Evolutionary conservation across 2,797 vertebrate genomes (phyloP).

Genomic region (Natrix natrix): DNA sequence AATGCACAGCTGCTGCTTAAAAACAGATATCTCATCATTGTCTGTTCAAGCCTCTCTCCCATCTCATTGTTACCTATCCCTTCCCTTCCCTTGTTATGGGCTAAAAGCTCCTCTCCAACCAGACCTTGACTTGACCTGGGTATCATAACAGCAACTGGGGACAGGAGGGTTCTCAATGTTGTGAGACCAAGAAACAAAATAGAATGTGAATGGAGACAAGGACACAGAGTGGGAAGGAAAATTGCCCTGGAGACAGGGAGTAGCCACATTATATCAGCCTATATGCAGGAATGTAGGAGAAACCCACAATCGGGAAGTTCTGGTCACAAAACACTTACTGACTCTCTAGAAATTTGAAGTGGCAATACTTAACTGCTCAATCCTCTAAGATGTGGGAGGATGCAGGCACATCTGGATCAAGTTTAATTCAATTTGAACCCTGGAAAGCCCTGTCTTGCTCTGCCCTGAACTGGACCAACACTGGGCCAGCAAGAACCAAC

Average conservation of each 20-base stretch:
- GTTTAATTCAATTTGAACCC: not conserved
- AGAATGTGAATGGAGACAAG: not conserved
- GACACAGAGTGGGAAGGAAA: not conserved
- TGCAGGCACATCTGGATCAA: not conserved
- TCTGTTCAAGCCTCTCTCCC: conserved; percentile 82
- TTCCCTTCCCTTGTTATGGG: conserved; percentile 60
- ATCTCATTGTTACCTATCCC: conserved; percentile 79
- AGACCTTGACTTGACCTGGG: not conserved
- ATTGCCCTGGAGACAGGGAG: not conserved
- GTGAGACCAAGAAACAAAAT: not conserved
- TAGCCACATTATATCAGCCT: not conserved
- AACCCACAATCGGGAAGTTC: not conserved
- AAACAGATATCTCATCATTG: conserved; percentile 80
- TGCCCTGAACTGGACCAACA: not conserved
- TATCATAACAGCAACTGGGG: not conserved
- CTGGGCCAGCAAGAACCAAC: not conserved
- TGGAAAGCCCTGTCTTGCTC: not conserved
- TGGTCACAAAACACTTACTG: not conserved
- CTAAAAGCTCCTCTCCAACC: not conserved
- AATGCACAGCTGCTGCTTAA: conserved; percentile 77
- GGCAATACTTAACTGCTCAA: not conserved
- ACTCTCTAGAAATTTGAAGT: not conserved
- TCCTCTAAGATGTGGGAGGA: not conserved
- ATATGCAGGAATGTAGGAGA: not conserved
- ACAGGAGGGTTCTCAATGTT: not conserved